Evolutionary conservation across 2,888 invertebrate species (phyloP).

Genomic region (Timema podura): DNA sequence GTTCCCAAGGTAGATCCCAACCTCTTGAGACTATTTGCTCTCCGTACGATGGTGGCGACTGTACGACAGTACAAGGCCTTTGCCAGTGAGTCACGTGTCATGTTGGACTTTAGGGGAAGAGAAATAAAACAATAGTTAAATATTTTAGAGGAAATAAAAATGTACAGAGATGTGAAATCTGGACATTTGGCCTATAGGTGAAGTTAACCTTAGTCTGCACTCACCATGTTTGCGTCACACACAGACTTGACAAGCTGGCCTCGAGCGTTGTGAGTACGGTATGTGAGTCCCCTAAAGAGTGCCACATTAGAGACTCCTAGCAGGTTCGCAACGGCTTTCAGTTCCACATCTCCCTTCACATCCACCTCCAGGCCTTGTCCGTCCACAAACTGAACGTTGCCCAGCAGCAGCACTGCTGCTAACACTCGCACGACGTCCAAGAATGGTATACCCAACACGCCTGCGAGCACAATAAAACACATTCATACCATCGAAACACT

Average conservation of each 20-base stretch:
- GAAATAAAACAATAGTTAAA: constrained; percentile 12
- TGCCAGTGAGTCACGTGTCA: constrained; percentile 83
- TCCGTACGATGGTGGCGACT: constrained; percentile 86
- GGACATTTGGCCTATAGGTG: too few relatives aligned
- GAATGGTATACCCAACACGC: constrained; percentile 89
- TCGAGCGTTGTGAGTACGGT: constrained; percentile 72
- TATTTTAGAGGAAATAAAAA: neutral
- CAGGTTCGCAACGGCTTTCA: constrained; percentile 80
- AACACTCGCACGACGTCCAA: constrained; percentile 88
- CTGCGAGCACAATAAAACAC: too few relatives aligned
- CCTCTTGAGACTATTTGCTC: constrained; percentile 87
- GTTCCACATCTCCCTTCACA: constrained; percentile 75
- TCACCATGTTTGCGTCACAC: constrained; percentile 74
- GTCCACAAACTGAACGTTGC: constrained; percentile 87
- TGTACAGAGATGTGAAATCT: too few relatives aligned
- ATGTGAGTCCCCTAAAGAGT: constrained; percentile 76
- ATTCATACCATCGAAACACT: too few relatives aligned
- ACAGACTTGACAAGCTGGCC: constrained; percentile 76
- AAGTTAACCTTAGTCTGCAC: too few relatives aligned
- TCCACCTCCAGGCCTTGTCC: constrained; percentile 69
- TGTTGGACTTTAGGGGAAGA: constrained; percentile 66
- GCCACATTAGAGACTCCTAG: constrained; percentile 72
- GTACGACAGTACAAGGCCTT: constrained; percentile 92
- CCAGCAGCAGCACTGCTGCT: constrained; percentile 84
- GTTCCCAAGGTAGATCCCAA: constrained; percentile 62